These are phyloP conservation scores for Epinephelus moara DNA, from an alignment of 2,113 vertebrate species.

Conservation along the genomic window DNA sequence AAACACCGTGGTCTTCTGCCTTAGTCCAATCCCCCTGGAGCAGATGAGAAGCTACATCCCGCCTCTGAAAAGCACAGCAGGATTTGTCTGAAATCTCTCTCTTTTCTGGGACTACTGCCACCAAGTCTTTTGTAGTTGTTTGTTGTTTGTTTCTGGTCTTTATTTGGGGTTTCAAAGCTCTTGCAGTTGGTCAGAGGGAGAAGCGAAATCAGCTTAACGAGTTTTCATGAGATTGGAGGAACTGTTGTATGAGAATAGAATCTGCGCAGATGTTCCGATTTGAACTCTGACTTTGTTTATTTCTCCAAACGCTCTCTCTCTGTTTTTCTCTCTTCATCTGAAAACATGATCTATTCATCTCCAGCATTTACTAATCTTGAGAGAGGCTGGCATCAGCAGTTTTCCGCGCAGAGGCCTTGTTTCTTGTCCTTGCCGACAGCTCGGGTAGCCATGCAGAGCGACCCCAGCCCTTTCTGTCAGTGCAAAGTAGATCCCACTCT, in stretches of 20 bases:
- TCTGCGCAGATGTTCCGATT: slow-evolving; percentile 4
- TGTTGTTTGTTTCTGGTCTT: slow-evolving; percentile 48
- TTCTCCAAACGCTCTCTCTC: slow-evolving; percentile 12
- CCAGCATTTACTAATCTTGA: slow-evolving; percentile 34
- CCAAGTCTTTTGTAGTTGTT: slow-evolving; percentile 58
- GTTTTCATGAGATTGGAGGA: slow-evolving; percentile 31
- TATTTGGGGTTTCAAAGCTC: slow-evolving; percentile 43
- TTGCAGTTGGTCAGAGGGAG: slow-evolving; percentile 36
- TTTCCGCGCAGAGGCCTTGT: slow-evolving; percentile 47
- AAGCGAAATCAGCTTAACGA: slow-evolving; percentile 23
- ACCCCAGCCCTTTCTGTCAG: slow-evolving; percentile 61
- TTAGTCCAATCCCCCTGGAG: slow-evolving; percentile 57
- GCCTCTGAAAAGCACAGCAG: slow-evolving; percentile 64
- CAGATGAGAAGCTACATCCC: slow-evolving; percentile 67
- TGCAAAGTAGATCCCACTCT: slow-evolving; percentile 65
- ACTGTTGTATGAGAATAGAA: slow-evolving; percentile 2
- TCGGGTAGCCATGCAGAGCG: slow-evolving; percentile 54
- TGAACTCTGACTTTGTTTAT: slow-evolving; percentile 29
- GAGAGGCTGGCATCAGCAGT: slow-evolving; percentile 49
- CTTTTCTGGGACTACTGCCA: slow-evolving; percentile 61
- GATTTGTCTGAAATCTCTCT: slow-evolving; percentile 67
- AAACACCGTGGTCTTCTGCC: slow-evolving; percentile 39
- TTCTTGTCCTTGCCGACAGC: slow-evolving; percentile 61
- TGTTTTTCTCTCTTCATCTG: slow-evolving; percentile 27
- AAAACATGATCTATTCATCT: slow-evolving; percentile 51